Conservation (phyloP, 2,797 vertebrate genomes). For the Molossus molossus region DNA sequence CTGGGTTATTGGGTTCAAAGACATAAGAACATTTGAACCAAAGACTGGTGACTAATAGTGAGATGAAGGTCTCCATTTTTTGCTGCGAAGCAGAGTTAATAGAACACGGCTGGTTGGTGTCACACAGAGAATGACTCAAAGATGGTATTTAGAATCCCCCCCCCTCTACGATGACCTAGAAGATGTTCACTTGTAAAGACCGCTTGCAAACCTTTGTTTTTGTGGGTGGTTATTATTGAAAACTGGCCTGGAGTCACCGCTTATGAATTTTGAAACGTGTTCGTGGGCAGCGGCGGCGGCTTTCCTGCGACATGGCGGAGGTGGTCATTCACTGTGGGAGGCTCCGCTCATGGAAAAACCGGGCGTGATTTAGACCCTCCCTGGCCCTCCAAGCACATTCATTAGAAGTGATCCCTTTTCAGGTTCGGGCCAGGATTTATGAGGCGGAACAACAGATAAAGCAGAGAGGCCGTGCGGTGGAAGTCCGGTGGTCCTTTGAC, state of each 20-base stretch:
- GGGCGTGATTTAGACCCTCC: not conserved
- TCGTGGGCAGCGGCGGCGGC: not conserved
- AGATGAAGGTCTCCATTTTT: not conserved
- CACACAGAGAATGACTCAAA: not conserved
- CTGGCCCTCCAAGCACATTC: conserved; percentile 34
- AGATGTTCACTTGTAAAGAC: not conserved
- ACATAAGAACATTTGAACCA: conserved; percentile 7
- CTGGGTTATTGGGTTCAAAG: conserved; percentile 25
- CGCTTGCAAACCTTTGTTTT: not conserved
- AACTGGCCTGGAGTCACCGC: not conserved
- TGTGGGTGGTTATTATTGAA: not conserved
- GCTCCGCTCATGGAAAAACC: conserved; percentile 4
- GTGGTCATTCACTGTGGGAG: not conserved
- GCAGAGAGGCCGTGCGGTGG: conserved; percentile 90
- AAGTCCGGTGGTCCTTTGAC: conserved; percentile 91
- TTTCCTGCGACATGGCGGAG: not conserved
- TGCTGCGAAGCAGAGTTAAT: not conserved
- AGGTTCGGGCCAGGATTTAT: conserved; percentile 91
- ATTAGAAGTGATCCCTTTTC: conserved; percentile 70
- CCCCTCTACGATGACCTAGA: not conserved
- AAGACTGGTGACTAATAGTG: conserved; percentile 31
- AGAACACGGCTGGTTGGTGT: conserved; percentile 26
- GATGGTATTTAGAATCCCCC: not conserved
- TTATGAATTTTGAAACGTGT: not conserved
- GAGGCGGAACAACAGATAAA: conserved; percentile 92